phyloP scores from a whole-genome alignment of 2,888 invertebrate species.

The Digitonthophagus gazella region DNA sequence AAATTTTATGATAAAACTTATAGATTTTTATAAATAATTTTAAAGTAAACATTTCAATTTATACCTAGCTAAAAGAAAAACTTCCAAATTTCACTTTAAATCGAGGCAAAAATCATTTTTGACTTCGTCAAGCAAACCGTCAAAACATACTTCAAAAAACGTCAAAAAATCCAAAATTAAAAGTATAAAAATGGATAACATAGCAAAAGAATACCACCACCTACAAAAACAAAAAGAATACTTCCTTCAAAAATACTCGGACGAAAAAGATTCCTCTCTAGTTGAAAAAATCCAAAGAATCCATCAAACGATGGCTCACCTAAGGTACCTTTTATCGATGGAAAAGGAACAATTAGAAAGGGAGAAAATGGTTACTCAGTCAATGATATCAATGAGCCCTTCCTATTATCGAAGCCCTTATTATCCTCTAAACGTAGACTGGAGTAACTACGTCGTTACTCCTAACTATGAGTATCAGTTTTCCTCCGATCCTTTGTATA shows the following conservation, averaged over 20 bases:
- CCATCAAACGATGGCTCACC: conserved; percentile 22
- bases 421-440: conserved; percentile 20
- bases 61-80: too few relatives aligned
- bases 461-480: conserved; percentile 23
- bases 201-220: conserved; percentile 26
- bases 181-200: not conserved
- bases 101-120: too few relatives aligned
- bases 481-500: not conserved
- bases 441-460: conserved; percentile 23
- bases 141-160: not conserved
- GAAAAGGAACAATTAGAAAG: conserved; percentile 27
- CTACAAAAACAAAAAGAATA: not conserved
- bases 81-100: too few relatives aligned
- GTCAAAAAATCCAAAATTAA: not conserved
- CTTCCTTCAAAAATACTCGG: conserved; percentile 10
- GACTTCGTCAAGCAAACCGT: too few relatives aligned
- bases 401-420: conserved; percentile 2
- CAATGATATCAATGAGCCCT: conserved; percentile 21
- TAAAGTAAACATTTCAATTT: too few relatives aligned
- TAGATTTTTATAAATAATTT: too few relatives aligned
- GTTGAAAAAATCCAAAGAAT: conserved; percentile 23
- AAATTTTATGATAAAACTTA: too few relatives aligned
- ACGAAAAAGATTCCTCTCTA: conserved; percentile 3
- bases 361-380: conserved; percentile 25
- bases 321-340: conserved; percentile 21